Base-by-base conservation (phyloP, 92 coral and sea anemone species). In the Palythoa grandiflora region DNA sequence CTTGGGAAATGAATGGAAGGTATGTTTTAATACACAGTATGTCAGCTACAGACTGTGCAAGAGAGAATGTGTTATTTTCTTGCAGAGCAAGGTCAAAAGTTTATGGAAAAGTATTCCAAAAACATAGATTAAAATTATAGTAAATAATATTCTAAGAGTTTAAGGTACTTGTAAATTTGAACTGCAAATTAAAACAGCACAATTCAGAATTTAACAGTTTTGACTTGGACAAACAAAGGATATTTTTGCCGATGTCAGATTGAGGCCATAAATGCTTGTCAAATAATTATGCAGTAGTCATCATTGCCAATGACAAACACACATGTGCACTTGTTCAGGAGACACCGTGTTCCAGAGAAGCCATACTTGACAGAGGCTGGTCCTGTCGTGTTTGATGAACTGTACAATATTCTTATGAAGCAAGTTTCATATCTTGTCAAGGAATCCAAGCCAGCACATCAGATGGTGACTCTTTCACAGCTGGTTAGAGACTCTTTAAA, bases 1-100 rank as follows among this genome's bases (percentile, higher is more conserved):
- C 99, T 0, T 97, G 99, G 99, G 99, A 97, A 84, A 95, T 95
- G 96, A 90, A 85, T 50, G 98, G 98, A 76, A 95, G 94, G 98
- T 95, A 75, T 47, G 13, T 54, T 65, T 73, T 15, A 73, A 9
- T 8, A 4, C 6, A 44, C 50, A 44, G 50, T 44, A 8, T 44
- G 50, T 28, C 28, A 44, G 50, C 7, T 44, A 3, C 50, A 44
- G 50, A 3, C 50, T 1, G 50, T 28, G 0, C 28, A 28, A 28
- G 50, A 8, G 50, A 44, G 50, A 44, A 44, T 8, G 50, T 44
- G 6, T 44, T 44, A 8, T 44, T 44, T 44, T 44, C 50, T 2
- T 44, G 50, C 50, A 44, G 50, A 44, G 6, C 5, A 44, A 44
- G 50, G 50, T 44, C 50, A 44, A 0, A 1, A 44, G 4, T 44